Evolutionary conservation across 2,888 invertebrate genomes (phyloP).

Genomic region (Adelphocoris suturalis): DNA sequence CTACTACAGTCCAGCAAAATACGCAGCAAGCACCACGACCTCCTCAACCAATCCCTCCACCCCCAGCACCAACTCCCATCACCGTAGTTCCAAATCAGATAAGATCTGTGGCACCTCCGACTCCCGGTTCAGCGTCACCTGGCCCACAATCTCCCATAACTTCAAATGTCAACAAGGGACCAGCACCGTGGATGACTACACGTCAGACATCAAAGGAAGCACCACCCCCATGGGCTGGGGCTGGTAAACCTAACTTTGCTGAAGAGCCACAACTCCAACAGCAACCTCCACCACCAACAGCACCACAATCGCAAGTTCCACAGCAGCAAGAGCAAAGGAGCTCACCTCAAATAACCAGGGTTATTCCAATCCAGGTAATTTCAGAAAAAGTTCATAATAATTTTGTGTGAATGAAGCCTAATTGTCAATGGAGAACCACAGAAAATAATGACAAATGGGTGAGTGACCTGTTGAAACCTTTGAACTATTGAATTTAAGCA

Average conservation of each 20-base stretch:
- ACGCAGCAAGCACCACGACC: neutral
- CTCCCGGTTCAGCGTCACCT: conserved; percentile 77
- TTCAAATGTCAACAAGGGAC: conserved; percentile 80
- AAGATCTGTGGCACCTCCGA: conserved; percentile 72
- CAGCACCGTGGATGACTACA: conserved; percentile 82
- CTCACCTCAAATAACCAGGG: conserved; percentile 77
- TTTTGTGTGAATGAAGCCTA: neutral
- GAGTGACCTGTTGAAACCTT: too few relatives aligned
- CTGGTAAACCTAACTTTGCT: conserved; percentile 23
- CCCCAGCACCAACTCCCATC: neutral
- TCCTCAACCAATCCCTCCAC: neutral
- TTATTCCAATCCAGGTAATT: conserved; percentile 76
- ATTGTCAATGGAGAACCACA: too few relatives aligned
- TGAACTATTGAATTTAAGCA: too few relatives aligned
- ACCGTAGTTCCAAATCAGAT: conserved; percentile 31
- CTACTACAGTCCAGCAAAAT: neutral
- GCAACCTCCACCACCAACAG: conserved; percentile 59
- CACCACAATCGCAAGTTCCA: conserved; percentile 74
- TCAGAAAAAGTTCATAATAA: neutral
- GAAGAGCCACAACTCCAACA: conserved; percentile 62
- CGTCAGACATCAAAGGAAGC: conserved; percentile 77
- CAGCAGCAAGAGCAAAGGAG: conserved; percentile 76
- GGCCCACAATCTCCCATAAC: conserved; percentile 72
- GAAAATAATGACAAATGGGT: too few relatives aligned
- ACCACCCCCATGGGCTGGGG: conserved; percentile 78